phyloP scores from a whole-genome alignment of 1,140 invertebrate genomes.

The Drosophila aff. region DNA sequence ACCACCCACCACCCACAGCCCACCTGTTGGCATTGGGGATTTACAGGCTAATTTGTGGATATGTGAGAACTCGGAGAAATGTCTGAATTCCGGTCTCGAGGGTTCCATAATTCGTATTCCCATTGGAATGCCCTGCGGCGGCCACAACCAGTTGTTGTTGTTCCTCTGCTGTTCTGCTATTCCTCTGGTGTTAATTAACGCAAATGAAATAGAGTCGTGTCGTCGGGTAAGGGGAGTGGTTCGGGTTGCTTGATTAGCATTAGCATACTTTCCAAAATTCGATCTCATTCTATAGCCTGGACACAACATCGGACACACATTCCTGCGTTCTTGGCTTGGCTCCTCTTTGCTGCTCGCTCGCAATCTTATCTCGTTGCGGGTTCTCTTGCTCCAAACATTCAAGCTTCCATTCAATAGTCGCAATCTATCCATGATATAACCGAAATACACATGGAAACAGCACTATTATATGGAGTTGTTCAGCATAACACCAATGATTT shows the following conservation, averaged over 20 bases:
- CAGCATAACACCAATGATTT: neutral
- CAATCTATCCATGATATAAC: constrained; percentile 43
- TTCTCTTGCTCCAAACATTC: constrained; percentile 18
- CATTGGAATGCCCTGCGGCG: neutral
- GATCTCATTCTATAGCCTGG: neutral
- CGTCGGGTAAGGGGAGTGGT: neutral
- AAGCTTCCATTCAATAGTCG: constrained; percentile 26
- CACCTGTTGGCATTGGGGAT: constrained; percentile 22
- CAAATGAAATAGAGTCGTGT: neutral
- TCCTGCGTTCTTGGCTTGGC: neutral
- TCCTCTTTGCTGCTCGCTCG: neutral
- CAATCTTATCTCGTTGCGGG: constrained; percentile 29
- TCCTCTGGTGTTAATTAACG: neutral
- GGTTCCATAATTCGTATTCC: constrained; percentile 10
- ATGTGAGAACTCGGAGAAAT: neutral
- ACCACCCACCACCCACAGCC: constrained; percentile 16
- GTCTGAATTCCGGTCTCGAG: neutral
- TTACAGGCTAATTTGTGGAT: constrained; percentile 26
- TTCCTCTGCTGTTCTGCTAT: no score
- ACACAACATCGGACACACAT: constrained; percentile 18
- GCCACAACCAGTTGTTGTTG: constrained; percentile 7
- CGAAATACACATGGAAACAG: constrained; percentile 14
- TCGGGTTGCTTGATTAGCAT: constrained; percentile 17
- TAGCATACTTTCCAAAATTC: constrained; percentile 26
- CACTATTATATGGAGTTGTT: neutral